Conservation (phyloP, 92 coral and sea anemone species). For the Diadumene lineata region DNA sequence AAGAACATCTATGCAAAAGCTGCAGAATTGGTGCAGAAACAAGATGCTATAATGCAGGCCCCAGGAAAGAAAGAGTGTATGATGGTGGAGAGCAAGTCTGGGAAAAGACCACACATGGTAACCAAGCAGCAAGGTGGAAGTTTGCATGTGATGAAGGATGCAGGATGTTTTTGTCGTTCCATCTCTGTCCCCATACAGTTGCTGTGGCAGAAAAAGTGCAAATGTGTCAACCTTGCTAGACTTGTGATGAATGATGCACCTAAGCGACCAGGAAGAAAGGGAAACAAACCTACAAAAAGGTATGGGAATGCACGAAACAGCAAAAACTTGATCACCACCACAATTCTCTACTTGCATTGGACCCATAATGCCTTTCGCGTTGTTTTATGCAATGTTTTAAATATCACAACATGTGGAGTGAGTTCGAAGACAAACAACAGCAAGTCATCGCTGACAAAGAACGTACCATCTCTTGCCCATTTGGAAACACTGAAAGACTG, state of each 20-base stretch:
- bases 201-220: constrained; percentile 6
- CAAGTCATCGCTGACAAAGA: neutral
- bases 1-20: constrained; percentile 42
- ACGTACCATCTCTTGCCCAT: constrained; percentile 29
- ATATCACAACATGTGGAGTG: constrained; percentile 42
- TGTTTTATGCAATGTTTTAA: constrained; percentile 41
- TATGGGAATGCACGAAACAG: neutral
- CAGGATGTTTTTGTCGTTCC: constrained; percentile 3
- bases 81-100: constrained; percentile 24
- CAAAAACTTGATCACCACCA: neutral
- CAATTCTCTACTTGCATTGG: no score
- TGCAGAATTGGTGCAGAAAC: constrained; percentile 20
- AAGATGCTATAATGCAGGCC: constrained; percentile 36
- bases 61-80: constrained; percentile 28
- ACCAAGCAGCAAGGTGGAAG: constrained; percentile 18
- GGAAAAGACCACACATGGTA: constrained; percentile 46
- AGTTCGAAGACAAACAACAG: neutral
- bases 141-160: constrained; percentile 45
- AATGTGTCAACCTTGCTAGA: constrained; percentile 3
- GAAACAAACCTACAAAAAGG: neutral
- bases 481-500: constrained; percentile 46
- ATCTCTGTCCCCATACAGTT: neutral
- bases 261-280: constrained; percentile 9
- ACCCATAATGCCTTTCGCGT: constrained; percentile 42
- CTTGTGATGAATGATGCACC: constrained; percentile 2